Evolutionary conservation across 2,113 vertebrate genomes (phyloP).

Genomic region (Lycaon pictus): DNA sequence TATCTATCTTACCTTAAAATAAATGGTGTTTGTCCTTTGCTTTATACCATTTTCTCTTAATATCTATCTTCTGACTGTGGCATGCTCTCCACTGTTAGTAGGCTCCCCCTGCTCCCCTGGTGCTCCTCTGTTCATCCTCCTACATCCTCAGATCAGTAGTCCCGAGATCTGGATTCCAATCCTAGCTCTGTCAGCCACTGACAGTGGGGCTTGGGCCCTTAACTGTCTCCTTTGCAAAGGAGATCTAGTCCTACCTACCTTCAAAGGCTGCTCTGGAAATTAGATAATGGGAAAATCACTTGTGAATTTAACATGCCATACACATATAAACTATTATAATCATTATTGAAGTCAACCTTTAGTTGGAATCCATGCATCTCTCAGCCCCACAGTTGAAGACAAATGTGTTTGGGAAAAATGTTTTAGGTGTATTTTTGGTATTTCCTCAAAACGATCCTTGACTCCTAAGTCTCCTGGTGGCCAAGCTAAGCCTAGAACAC

Average conservation of each 20-base stretch:
- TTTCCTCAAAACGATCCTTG: constrained; percentile 34
- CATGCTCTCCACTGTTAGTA: not conserved
- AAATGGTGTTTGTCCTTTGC: constrained; percentile 4
- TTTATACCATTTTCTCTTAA: not conserved
- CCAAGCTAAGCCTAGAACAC: not conserved
- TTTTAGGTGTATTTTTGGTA: not conserved
- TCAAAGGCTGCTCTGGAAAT: constrained; percentile 49
- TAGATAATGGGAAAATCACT: constrained; percentile 16
- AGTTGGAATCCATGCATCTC: not conserved
- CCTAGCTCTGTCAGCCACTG: not conserved
- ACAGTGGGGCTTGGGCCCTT: not conserved
- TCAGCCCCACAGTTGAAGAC: not conserved
- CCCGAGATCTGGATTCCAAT: not conserved
- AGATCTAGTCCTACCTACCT: not conserved
- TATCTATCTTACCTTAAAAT: not conserved
- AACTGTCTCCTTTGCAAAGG: not conserved
- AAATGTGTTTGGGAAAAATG: not conserved
- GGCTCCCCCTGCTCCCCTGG: not conserved
- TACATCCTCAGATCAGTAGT: not conserved
- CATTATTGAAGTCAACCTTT: constrained; percentile 9
- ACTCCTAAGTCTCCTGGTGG: not conserved
- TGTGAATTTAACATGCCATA: constrained; percentile 10
- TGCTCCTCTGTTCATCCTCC: not conserved
- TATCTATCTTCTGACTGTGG: not conserved
- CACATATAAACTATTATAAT: not conserved